Evolutionary conservation across 1,140 invertebrate species (phyloP), one percentile per base, ranked within the genome.

Genomic region (Drosophila setifemur): DNA sequence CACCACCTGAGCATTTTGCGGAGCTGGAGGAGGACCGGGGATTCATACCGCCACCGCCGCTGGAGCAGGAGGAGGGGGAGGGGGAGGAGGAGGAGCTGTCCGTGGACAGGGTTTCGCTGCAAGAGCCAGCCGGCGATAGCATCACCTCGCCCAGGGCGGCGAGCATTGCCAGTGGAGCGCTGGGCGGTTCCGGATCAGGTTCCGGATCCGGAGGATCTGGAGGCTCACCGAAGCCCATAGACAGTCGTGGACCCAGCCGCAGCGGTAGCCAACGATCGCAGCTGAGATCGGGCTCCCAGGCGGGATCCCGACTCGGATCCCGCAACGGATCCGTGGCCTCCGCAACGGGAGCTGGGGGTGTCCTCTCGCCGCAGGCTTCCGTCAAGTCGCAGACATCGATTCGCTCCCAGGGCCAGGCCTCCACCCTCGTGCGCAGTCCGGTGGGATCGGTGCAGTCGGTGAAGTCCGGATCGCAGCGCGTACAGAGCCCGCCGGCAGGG

Each of bases 1-100:
- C 88, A 4, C 85, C 88, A 2, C 81, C 85, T 0, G 79, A 89
- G 44, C 79, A 89, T 12, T 86, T 89, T 33, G 73, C 37, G 1
- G 88, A 89, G 14, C 45, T 89, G 23, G 82, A 87, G 7, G 76
- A 82, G 40, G 81, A 87, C 43, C 48, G 69, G 3, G 74, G 47
- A n/a, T 86, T 83, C 3, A 66, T 83, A 28, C 78, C 79, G 4
- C 79, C 79, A 6, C 79, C 79, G 25, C 81, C 79, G 0, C n/a
- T 55, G 4, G 79, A 57, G 1, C 53, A 52, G 6, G 70, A 61
- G 18, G 52, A 49, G 4, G 58, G 55, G 16, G 44, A 63, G 14
- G 67, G 50, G 2, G 72, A 75, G 16, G 83, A 88, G 8, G 83
- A 88, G 11, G 83, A 87, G 45, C 52, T 88, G 3, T 82, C 77